phyloP scores from a whole-genome alignment of 2,113 vertebrate species.

The Plestiodon gilberti region DNA sequence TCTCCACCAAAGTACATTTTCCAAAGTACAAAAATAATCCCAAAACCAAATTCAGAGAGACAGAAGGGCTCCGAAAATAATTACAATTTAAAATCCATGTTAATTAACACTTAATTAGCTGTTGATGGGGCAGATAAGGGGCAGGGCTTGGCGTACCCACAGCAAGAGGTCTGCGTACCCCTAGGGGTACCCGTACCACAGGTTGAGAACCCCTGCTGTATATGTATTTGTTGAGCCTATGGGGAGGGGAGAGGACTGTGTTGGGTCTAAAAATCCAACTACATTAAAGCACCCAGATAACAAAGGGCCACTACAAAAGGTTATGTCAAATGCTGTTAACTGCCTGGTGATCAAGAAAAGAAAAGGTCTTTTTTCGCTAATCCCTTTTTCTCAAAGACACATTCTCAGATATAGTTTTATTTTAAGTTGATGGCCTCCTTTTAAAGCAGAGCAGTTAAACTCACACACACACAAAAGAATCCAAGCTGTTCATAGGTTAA shows the following conservation, averaged over 20 bases:
- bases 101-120: too few relatives aligned
- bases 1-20: too few relatives aligned
- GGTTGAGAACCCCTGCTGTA: too few relatives aligned
- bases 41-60: too few relatives aligned
- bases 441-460: slow-evolving; percentile 8
- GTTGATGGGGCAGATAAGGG: too few relatives aligned
- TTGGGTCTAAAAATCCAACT: background rate
- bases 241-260: background rate
- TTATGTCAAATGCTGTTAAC: background rate
- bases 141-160: too few relatives aligned
- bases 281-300: background rate
- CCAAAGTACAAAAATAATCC: too few relatives aligned
- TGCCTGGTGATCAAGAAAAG: background rate
- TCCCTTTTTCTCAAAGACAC: slow-evolving; percentile 2
- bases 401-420: background rate
- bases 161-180: too few relatives aligned
- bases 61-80: too few relatives aligned
- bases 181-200: too few relatives aligned
- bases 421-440: background rate
- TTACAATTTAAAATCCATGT: too few relatives aligned
- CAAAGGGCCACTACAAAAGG: background rate
- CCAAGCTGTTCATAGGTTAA: background rate
- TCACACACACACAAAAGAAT: background rate
- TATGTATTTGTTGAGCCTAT: background rate
- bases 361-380: background rate